These are phyloP conservation scores for Eudemis profundana DNA, from an alignment of 2,888 invertebrate species.

Conservation along the genomic window DNA sequence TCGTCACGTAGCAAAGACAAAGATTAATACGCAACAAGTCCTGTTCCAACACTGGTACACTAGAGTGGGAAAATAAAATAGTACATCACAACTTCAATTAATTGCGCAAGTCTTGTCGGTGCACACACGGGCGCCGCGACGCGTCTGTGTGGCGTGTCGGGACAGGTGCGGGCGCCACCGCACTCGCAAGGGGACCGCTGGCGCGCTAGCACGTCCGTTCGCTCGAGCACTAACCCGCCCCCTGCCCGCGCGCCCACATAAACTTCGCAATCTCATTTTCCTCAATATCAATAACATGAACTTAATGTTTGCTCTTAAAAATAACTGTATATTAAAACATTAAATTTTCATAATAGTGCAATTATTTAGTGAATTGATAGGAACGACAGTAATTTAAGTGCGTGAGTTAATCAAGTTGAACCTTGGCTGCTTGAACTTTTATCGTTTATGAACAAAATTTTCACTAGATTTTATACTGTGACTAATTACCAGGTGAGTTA, in stretches of 20 bases:
- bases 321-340: not conserved
- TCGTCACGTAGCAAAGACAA: constrained; percentile 33
- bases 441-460: not conserved
- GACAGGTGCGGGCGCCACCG: constrained; percentile 66
- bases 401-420: constrained; percentile 12
- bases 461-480: not conserved
- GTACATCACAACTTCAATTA: constrained; percentile 43
- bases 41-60: constrained; percentile 36
- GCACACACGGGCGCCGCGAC: constrained; percentile 23
- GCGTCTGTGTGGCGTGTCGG: constrained; percentile 25
- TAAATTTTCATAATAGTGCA: not conserved
- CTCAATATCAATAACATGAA: not conserved
- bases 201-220: constrained; percentile 58
- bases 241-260: constrained; percentile 10
- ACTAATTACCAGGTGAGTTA: not conserved
- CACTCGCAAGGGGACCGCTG: constrained; percentile 60
- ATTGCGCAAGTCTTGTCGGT: constrained; percentile 44
- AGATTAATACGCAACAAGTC: constrained; percentile 43
- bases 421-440: constrained; percentile 1
- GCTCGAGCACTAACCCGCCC: constrained; percentile 53
- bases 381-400: constrained; percentile 2
- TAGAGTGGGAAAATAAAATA: constrained; percentile 37
- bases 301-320: too few relatives aligned
- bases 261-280: constrained; percentile 20
- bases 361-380: constrained; percentile 1